Evolutionary conservation across 2,888 invertebrate genomes (phyloP), one percentile per base, ranked within the genome.

Genomic region (Carpatolechia fugitivella): DNA sequence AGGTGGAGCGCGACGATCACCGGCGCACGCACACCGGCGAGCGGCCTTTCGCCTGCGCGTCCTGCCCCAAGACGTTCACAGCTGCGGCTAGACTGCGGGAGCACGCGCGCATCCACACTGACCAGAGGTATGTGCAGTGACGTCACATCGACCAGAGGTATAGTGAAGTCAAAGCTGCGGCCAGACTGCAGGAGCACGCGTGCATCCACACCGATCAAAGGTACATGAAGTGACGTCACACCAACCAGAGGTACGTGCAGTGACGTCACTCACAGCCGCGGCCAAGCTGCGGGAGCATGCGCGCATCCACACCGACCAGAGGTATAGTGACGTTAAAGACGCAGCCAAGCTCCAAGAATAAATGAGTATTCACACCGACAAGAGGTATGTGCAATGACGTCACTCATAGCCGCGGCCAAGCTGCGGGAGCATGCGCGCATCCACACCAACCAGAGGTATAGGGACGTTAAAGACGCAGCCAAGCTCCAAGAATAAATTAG

Each of bases 1-100:
- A 90, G 89, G 88, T 90, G 86, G 89, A 90, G 88, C 89, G 89
- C 60, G 89, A 90, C 88, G 90, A 90, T 67, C 90, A 89, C 62
- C 84, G 90, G 14, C 86, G 90, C 61, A 89, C 88, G 59, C 90
- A 89, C 73, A 90, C 89, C 20, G 88, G 89, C 65, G 90, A 90
- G 78, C 80, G 89, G 59, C 89, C 89, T 76, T 90, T 90, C 77
- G 85, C 85, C 71, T 90, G 90, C 74, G 61, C 80, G 36, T 82
- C 79, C 60, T 90, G 90, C 81, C 85, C 85, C 63, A 90, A 90
- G 87, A 90, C 90, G 71, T 89, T 90, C 78, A 90, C 90, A 60
- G 90, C 90, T 53, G 88, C 89, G 16, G 90, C 90, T 70, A 84
- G 90, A 61, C 73, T 90, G 80, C 82, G 89, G 66, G 90, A 90